Conservation (phyloP, 2,113 vertebrate genomes). For the Ardeotis arabs region DNA sequence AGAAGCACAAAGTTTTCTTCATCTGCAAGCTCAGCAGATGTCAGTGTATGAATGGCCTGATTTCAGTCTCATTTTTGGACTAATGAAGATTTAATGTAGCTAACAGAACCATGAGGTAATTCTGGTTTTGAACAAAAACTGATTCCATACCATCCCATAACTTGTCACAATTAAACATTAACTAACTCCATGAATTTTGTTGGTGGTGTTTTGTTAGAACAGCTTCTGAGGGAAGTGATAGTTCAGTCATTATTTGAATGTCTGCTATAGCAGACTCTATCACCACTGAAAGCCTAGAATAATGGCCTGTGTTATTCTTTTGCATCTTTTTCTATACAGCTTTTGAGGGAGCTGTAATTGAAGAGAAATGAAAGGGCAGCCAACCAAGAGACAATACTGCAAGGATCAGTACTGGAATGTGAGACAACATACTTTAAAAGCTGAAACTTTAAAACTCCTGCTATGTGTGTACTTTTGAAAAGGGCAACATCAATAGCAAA, state of each 20-base stretch:
- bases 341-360: slow-evolving; percentile 58
- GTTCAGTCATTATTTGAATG: slow-evolving; percentile 29
- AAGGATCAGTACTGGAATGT: slow-evolving; percentile 53
- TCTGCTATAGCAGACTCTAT: slow-evolving; percentile 38
- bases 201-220: slow-evolving; percentile 14
- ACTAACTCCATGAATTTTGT: slow-evolving; percentile 10
- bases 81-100: slow-evolving; percentile 58
- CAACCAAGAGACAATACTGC: slow-evolving; percentile 50
- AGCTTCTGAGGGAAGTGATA: slow-evolving; percentile 19
- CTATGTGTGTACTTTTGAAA: not conserved
- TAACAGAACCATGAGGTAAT: slow-evolving; percentile 40
- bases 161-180: slow-evolving; percentile 11
- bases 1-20: slow-evolving; percentile 72
- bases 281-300: slow-evolving; percentile 47
- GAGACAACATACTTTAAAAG: slow-evolving; percentile 47
- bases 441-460: slow-evolving; percentile 41
- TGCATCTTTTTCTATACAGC: slow-evolving; percentile 63
- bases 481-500: not conserved
- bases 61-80: slow-evolving; percentile 57
- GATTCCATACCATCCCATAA: slow-evolving; percentile 43
- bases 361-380: slow-evolving; percentile 61
- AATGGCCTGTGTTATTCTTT: slow-evolving; percentile 62
- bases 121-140: slow-evolving; percentile 43
- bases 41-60: slow-evolving; percentile 66
- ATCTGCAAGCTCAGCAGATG: slow-evolving; percentile 72